A percentile compares a stretch with the other conserved stretches of the same genome.
Evolutionary conservation across 1,140 invertebrate species (phyloP).

Genomic region (Subanguina moxae): DNA sequence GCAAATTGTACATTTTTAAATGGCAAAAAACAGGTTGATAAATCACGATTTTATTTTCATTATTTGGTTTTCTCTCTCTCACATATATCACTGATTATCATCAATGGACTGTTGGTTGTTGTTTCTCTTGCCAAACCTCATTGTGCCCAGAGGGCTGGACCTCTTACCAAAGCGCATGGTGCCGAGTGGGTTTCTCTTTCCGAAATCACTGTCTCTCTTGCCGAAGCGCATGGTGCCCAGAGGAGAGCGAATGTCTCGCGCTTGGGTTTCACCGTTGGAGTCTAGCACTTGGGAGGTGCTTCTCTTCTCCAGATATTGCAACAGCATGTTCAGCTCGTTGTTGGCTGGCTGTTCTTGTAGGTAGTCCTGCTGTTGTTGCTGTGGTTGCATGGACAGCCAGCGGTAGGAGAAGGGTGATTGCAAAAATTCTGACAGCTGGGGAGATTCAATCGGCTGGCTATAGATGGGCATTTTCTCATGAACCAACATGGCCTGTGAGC

Average conservation of each 20-base stretch:
- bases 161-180: constrained; percentile 58
- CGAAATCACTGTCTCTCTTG: constrained; percentile 45
- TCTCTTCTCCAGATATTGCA: constrained; percentile 41
- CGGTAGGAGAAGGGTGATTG: constrained; percentile 9
- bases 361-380: constrained; percentile 5
- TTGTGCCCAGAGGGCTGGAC: constrained; percentile 51
- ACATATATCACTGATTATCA: background rate
- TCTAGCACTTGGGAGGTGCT: constrained; percentile 16
- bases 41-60: too few relatives aligned
- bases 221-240: constrained; percentile 56
- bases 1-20: too few relatives aligned
- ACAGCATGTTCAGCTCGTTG: constrained; percentile 28
- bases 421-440: background rate
- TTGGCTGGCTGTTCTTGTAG: constrained; percentile 17
- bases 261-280: background rate
- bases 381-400: constrained; percentile 20
- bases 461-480: background rate
- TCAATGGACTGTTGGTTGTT: background rate
- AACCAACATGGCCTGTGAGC: background rate
- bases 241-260: constrained; percentile 20
- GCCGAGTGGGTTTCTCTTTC: constrained; percentile 37
- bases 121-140: constrained; percentile 53
- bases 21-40: too few relatives aligned
- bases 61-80: too few relatives aligned
- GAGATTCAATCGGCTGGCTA: background rate